These are phyloP conservation scores for Pyrgus malvae DNA, from an alignment of 2,888 invertebrate genomes.

Conservation along the genomic window DNA sequence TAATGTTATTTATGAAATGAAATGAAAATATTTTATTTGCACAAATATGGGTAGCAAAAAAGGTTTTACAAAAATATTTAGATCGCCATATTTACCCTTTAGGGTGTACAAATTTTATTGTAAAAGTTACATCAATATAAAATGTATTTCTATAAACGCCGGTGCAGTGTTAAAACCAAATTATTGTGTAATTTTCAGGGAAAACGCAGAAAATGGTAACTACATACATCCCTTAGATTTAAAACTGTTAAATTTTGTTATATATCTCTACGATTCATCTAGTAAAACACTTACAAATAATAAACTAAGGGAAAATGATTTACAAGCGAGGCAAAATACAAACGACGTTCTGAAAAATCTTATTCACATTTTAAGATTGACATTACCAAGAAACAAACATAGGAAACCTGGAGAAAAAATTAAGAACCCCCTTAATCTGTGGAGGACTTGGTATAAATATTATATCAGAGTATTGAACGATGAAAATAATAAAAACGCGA, in stretches of 20 bases:
- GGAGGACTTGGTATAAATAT: constrained; percentile 22
- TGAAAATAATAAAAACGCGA: background rate
- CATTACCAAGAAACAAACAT: constrained; percentile 37
- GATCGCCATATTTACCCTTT: too few relatives aligned
- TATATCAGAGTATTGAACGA: constrained; percentile 13
- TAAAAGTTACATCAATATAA: too few relatives aligned
- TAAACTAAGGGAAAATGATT: background rate
- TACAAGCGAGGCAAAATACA: background rate
- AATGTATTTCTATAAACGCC: too few relatives aligned
- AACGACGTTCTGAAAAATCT: background rate
- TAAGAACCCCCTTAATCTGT: constrained; percentile 31
- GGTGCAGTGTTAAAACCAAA: too few relatives aligned
- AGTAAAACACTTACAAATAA: background rate
- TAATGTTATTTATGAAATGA: too few relatives aligned
- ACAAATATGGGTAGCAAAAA: too few relatives aligned
- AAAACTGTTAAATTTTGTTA: constrained; percentile 51
- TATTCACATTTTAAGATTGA: background rate
- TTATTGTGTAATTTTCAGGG: constrained; percentile 43
- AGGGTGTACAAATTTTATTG: too few relatives aligned
- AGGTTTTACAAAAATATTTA: too few relatives aligned
- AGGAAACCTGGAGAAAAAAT: constrained; percentile 27
- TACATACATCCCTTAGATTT: constrained; percentile 48
- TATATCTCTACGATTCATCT: constrained; percentile 44
- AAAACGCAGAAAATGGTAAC: constrained; percentile 25
- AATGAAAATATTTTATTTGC: too few relatives aligned